Evolutionary conservation across 2,797 vertebrate genomes (phyloP).

Genomic region (Myotis vivesi): DNA sequence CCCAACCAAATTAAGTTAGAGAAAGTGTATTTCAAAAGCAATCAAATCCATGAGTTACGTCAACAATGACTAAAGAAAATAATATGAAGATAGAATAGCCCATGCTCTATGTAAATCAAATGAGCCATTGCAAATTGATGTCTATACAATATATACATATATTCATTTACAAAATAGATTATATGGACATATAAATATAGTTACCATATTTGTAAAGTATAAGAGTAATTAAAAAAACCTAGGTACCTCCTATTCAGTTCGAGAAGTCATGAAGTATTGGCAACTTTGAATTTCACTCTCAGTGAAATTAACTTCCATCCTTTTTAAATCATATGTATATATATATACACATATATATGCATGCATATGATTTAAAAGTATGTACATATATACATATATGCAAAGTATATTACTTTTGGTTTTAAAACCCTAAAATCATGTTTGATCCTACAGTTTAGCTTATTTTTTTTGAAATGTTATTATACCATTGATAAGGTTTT

Average conservation of each 20-base stretch:
- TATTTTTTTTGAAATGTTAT: background rate
- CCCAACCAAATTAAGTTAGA: constrained; percentile 55
- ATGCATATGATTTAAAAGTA: no score
- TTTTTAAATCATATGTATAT: background rate
- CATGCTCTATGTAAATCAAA: background rate
- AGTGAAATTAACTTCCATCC: no score
- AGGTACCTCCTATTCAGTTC: background rate
- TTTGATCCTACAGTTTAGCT: background rate
- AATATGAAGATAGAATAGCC: background rate
- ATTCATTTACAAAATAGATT: background rate
- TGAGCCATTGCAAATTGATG: background rate
- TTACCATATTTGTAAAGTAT: background rate
- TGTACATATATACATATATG: background rate
- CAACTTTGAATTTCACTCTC: background rate
- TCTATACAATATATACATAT: background rate
- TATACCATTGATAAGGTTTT: background rate
- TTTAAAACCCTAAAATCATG: constrained; percentile 12
- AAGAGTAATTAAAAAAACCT: background rate
- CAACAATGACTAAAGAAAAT: constrained; percentile 28
- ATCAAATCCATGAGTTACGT: constrained; percentile 6
- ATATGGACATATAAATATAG: background rate
- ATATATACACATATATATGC: no score
- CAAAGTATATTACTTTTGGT: background rate
- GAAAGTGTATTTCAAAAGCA: constrained; percentile 50
- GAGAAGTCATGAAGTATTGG: background rate